Percentiles rank a stretch among this genome's conserved stretches.
Evolutionary conservation across 2,797 vertebrate genomes (phyloP).

Genomic region (Columba guinea): DNA sequence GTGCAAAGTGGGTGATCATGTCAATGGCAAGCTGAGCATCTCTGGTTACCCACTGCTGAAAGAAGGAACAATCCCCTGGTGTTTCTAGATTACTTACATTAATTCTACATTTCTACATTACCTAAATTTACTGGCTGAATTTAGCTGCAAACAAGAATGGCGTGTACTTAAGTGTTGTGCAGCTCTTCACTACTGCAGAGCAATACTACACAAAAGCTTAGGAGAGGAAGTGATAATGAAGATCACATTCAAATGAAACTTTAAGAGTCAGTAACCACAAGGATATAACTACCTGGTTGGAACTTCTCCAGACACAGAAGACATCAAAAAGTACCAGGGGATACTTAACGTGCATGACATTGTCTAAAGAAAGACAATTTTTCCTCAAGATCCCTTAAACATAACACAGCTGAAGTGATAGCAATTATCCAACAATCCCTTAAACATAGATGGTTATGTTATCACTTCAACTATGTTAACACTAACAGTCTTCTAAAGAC

Average conservation of each 20-base stretch:
- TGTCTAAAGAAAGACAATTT: background rate
- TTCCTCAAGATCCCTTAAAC: background rate
- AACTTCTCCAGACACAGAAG: background rate
- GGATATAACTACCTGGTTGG: background rate
- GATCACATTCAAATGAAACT: background rate
- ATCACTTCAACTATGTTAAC: background rate
- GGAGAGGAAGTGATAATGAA: background rate
- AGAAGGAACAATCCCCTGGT: background rate
- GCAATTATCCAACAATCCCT: background rate
- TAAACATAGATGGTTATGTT: background rate
- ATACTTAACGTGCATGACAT: background rate
- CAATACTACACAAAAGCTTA: background rate
- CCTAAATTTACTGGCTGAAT: background rate
- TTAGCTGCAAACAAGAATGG: background rate
- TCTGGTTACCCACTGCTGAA: background rate
- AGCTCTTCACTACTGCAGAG: background rate
- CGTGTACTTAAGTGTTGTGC: background rate
- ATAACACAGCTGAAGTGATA: too few species aligned
- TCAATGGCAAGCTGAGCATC: rapidly evolving
- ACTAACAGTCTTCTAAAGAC: background rate
- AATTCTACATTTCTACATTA: background rate
- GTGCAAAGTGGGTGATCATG: background rate
- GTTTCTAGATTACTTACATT: background rate
- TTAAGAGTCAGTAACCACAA: background rate
- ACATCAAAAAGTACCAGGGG: background rate